phyloP scores from a whole-genome alignment of 2,113 vertebrate species.

The Atlantisia rogersi region DNA sequence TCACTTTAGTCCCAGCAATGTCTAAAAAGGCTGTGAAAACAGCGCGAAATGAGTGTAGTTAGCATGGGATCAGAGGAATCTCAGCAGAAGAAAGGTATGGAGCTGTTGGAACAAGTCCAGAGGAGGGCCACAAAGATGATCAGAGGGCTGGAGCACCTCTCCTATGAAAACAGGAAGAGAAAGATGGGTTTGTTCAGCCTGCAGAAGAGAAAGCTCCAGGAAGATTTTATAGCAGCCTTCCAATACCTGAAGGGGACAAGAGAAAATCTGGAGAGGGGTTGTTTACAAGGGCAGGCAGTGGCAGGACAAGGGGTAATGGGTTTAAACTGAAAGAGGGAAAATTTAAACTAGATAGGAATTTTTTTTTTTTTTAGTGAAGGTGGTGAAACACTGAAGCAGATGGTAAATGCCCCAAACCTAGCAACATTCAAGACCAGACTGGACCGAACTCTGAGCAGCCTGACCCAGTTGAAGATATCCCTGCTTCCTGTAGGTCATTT shows the following conservation, averaged over 20 bases:
- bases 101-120: rapidly evolving
- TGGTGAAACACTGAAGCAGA: neutral
- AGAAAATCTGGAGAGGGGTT: neutral
- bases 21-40: neutral
- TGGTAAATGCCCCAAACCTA: neutral
- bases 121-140: neutral
- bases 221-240: neutral
- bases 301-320: neutral
- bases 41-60: neutral
- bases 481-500: rapidly evolving
- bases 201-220: neutral
- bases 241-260: neutral
- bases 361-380: too few species aligned
- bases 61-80: neutral
- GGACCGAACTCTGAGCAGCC: neutral
- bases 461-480: neutral
- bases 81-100: neutral
- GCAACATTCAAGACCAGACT: neutral
- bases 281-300: rapidly evolving
- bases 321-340: neutral
- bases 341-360: too few species aligned
- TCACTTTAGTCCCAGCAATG: neutral
- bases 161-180: neutral
- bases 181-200: neutral
- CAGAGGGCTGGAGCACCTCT: neutral